A percentile compares a stretch with the other conserved stretches of the same genome.
phyloP scores from a whole-genome alignment of 1,140 invertebrate species.

The Caenorhabditis briggsae region DNA sequence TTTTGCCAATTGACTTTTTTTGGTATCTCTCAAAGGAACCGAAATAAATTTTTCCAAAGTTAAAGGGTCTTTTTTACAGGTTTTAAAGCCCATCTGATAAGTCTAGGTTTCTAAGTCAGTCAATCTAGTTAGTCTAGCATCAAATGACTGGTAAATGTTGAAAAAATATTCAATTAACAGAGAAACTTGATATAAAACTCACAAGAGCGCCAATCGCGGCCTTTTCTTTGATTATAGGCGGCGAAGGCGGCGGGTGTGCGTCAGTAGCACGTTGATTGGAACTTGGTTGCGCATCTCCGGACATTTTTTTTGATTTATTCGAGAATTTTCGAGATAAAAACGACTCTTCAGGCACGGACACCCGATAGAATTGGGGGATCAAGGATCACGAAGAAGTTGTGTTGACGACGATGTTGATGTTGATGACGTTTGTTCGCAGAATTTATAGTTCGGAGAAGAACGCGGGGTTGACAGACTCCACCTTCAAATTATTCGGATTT shows the following conservation, averaged over 20 bases:
- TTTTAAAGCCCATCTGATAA: no score
- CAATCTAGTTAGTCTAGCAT: no score
- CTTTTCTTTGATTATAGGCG: slow-evolving; percentile 47
- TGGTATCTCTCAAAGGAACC: no score
- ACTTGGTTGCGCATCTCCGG: slow-evolving; percentile 45
- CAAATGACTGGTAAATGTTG: no score
- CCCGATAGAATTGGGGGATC: background rate
- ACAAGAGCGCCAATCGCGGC: slow-evolving; percentile 50
- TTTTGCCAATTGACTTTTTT: no score
- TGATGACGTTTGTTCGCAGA: slow-evolving; percentile 20
- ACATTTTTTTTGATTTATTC: slow-evolving; percentile 6
- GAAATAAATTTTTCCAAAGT: no score
- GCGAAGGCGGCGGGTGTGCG: slow-evolving; percentile 19
- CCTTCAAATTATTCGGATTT: slow-evolving; percentile 55
- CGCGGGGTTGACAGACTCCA: slow-evolving; percentile 58
- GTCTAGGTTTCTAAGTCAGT: no score
- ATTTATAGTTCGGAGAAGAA: slow-evolving; percentile 40
- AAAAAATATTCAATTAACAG: no score
- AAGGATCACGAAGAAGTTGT: slow-evolving; percentile 18
- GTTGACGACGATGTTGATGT: background rate
- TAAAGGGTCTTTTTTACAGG: no score
- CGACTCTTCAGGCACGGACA: slow-evolving; percentile 30
- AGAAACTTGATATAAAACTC: background rate
- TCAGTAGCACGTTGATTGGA: slow-evolving; percentile 55
- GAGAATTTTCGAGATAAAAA: background rate